These are phyloP conservation scores for Perdita meconis DNA, from an alignment of 2,888 invertebrate genomes.

Conservation along the genomic window DNA sequence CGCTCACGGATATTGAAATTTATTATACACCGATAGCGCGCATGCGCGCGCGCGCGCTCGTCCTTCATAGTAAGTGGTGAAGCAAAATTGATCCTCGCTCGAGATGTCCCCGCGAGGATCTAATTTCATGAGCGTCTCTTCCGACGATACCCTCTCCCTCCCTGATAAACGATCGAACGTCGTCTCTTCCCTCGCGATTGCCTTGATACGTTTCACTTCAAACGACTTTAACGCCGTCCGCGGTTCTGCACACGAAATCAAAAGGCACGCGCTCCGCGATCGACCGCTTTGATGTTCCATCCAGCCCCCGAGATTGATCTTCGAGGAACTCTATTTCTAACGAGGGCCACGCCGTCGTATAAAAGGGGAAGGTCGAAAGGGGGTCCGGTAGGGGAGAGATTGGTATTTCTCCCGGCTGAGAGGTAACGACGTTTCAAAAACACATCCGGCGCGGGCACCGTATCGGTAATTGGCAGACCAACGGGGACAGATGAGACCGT, in stretches of 20 bases:
- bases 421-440: constrained; percentile 54
- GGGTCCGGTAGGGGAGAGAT: constrained; percentile 5
- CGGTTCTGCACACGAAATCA: constrained; percentile 39
- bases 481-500: constrained; percentile 52
- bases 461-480: constrained; percentile 67
- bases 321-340: constrained; percentile 62
- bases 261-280: constrained; percentile 46
- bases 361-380: constrained; percentile 17
- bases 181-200: constrained; percentile 21
- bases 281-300: constrained; percentile 48
- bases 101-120: constrained; percentile 4
- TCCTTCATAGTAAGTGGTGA: neutral
- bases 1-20: neutral
- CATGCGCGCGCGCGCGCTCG: too few species aligned
- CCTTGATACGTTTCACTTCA: constrained; percentile 35
- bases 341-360: constrained; percentile 43
- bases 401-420: constrained; percentile 38
- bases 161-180: constrained; percentile 46
- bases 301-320: constrained; percentile 59
- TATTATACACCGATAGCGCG: neutral
- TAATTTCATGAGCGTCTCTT: constrained; percentile 47
- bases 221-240: constrained; percentile 29
- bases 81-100: constrained; percentile 1
- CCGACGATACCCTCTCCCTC: constrained; percentile 12
- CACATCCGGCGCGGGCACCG: constrained; percentile 25